Conservation (phyloP, 2,113 vertebrate genomes). For the Benitochromis conjunctus region DNA sequence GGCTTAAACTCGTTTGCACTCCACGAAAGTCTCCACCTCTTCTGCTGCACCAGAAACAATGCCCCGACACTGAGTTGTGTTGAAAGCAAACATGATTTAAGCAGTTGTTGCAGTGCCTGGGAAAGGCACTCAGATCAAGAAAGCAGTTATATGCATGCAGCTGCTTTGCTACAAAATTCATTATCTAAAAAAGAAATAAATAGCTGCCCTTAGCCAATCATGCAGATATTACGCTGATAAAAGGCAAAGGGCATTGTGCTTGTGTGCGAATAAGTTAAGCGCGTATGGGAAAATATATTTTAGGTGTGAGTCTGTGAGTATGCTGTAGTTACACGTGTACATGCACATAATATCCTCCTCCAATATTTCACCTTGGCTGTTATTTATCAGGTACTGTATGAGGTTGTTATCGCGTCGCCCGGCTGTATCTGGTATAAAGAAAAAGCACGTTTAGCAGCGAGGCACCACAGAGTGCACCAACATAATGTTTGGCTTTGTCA, state of each 20-base stretch:
- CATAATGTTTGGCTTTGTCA: slow-evolving; percentile 12
- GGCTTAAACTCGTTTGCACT: slow-evolving; percentile 9
- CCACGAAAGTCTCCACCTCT: slow-evolving; percentile 13
- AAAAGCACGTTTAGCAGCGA: background rate
- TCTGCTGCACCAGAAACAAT: slow-evolving; percentile 4
- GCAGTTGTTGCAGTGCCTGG: background rate
- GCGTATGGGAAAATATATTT: background rate
- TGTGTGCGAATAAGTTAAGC: background rate
- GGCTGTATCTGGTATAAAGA: background rate
- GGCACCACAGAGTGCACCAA: background rate
- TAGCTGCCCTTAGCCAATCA: slow-evolving; percentile 9
- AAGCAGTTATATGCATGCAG: background rate
- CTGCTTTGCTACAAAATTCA: slow-evolving; percentile 11
- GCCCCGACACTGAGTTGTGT: slow-evolving; percentile 4
- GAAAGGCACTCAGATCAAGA: slow-evolving; percentile 20
- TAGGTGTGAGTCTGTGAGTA: background rate
- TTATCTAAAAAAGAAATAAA: slow-evolving; percentile 30
- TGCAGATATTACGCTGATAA: slow-evolving; percentile 43
- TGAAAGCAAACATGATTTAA: slow-evolving; percentile 49
- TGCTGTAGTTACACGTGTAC: background rate
- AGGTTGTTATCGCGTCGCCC: slow-evolving; percentile 10
- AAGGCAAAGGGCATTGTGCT: background rate
- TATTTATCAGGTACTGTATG: slow-evolving; percentile 43
- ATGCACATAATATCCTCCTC: slow-evolving; percentile 3
- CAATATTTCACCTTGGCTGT: slow-evolving; percentile 44